A percentile compares a stretch with the other conserved stretches of the same genome.
Evolutionary conservation across 2,113 vertebrate genomes (phyloP).

Genomic region (Tretioscincus oriximinensis): DNA sequence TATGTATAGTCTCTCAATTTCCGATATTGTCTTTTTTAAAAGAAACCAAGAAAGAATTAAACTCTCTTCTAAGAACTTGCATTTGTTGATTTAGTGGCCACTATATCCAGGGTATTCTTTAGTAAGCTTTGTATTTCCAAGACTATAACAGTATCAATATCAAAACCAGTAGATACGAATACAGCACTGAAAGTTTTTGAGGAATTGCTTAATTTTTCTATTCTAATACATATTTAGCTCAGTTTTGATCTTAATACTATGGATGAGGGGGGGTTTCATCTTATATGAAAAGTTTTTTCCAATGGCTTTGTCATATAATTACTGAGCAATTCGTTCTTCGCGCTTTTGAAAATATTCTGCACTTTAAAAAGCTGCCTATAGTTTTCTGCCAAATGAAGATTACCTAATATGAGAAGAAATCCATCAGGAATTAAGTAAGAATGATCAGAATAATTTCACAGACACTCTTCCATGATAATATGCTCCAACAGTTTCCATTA

Average conservation of each 20-base stretch:
- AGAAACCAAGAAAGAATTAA: not conserved
- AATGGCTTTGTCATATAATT: slow-evolving; percentile 26
- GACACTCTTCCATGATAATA: slow-evolving; percentile 48
- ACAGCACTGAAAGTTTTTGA: slow-evolving; percentile 40
- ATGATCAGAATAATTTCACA: slow-evolving; percentile 57
- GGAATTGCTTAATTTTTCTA: slow-evolving; percentile 44
- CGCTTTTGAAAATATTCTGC: slow-evolving; percentile 61
- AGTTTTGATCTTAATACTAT: slow-evolving; percentile 30
- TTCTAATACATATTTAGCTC: slow-evolving; percentile 52
- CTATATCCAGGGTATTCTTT: slow-evolving; percentile 15
- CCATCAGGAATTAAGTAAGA: slow-evolving; percentile 47
- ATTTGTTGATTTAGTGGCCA: slow-evolving; percentile 15
- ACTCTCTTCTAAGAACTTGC: not conserved
- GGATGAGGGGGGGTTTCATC: slow-evolving; percentile 33
- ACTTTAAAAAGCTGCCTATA: slow-evolving; percentile 53
- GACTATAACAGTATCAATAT: not conserved
- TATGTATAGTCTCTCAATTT: not conserved
- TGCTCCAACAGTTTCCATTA: slow-evolving; percentile 36
- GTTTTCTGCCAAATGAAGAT: slow-evolving; percentile 52
- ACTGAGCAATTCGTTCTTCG: slow-evolving; percentile 50
- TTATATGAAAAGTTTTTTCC: slow-evolving; percentile 56
- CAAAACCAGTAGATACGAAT: slow-evolving; percentile 41
- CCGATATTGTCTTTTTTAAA: no score
- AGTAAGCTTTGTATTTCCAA: not conserved
- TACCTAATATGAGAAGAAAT: slow-evolving; percentile 52